Percentiles rank a stretch among this genome's conserved stretches.
phyloP scores from a whole-genome alignment of 2,888 invertebrate species.

The Scaeva pyrastri region DNA sequence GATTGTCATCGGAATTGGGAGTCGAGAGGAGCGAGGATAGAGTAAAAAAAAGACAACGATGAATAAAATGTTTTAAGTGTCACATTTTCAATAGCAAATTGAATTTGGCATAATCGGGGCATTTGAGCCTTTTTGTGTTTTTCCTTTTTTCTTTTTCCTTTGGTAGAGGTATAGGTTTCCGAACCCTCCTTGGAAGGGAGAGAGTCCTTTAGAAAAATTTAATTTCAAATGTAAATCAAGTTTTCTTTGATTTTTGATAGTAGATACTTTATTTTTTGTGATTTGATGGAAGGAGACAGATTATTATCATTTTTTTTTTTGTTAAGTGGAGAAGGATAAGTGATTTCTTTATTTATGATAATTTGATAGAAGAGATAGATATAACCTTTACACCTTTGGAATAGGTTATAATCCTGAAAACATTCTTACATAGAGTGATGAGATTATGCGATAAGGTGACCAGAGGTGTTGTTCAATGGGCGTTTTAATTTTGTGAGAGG shows the following conservation, averaged over 20 bases:
- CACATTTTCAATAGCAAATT: slow-evolving; percentile 78
- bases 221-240: slow-evolving; percentile 82
- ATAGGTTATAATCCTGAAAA: background rate
- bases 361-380: slow-evolving; percentile 33
- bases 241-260: slow-evolving; percentile 77
- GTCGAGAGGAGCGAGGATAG: slow-evolving; percentile 15
- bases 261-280: slow-evolving; percentile 62
- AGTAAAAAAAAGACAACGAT: too few species aligned
- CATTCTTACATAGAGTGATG: background rate
- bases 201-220: slow-evolving; percentile 78
- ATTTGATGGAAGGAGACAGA: slow-evolving; percentile 9
- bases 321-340: slow-evolving; percentile 38
- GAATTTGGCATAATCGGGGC: slow-evolving; percentile 79
- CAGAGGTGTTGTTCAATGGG: background rate
- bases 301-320: background rate
- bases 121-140: slow-evolving; percentile 71
- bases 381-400: slow-evolving; percentile 32
- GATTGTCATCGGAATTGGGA: too few species aligned
- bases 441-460: slow-evolving; percentile 4
- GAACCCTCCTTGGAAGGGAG: background rate
- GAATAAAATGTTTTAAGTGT: slow-evolving; percentile 75
- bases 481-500: background rate
- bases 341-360: slow-evolving; percentile 53
- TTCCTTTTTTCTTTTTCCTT: slow-evolving; percentile 12
- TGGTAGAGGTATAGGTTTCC: background rate